phyloP scores from a whole-genome alignment of 2,113 vertebrate genomes.

The Sander lucioperca region DNA sequence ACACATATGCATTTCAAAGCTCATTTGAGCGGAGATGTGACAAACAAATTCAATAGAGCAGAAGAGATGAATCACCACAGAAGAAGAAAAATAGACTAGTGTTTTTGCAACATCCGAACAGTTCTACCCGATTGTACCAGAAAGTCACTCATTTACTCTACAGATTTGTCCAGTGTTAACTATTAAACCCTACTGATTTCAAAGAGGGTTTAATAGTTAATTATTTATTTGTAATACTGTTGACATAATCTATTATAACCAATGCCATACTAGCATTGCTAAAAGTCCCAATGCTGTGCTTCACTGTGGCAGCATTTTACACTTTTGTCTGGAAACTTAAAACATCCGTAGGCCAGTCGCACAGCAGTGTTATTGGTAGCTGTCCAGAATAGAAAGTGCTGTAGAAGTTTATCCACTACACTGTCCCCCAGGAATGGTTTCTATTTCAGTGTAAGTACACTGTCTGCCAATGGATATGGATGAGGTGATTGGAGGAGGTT shows the following conservation, averaged over 20 bases:
- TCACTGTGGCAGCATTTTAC: conserved; percentile 5
- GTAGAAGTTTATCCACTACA: conserved; percentile 33
- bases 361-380: conserved; percentile 16
- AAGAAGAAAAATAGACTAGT: not conserved
- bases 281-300: not conserved
- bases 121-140: not conserved
- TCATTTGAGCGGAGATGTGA: conserved; percentile 23
- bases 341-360: not conserved
- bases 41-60: conserved; percentile 33
- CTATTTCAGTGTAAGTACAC: conserved; percentile 63
- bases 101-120: conserved; percentile 9
- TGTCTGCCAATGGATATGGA: conserved; percentile 60
- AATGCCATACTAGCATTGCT: not conserved
- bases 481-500: conserved; percentile 60
- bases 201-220: not conserved
- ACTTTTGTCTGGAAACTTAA: not conserved
- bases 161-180: not conserved
- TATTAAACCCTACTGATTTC: not conserved
- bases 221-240: not conserved
- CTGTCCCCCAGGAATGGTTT: conserved; percentile 50
- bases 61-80: conserved; percentile 26
- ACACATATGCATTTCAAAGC: conserved; percentile 44
- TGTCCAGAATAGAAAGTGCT: conserved; percentile 48
- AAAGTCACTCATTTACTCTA: not conserved
- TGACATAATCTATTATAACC: not conserved